Percentiles rank a stretch among this genome's conserved stretches.
These are phyloP conservation scores for Dinocampus coccinellae DNA, from an alignment of 2,888 invertebrate genomes.

Conservation along the genomic window DNA sequence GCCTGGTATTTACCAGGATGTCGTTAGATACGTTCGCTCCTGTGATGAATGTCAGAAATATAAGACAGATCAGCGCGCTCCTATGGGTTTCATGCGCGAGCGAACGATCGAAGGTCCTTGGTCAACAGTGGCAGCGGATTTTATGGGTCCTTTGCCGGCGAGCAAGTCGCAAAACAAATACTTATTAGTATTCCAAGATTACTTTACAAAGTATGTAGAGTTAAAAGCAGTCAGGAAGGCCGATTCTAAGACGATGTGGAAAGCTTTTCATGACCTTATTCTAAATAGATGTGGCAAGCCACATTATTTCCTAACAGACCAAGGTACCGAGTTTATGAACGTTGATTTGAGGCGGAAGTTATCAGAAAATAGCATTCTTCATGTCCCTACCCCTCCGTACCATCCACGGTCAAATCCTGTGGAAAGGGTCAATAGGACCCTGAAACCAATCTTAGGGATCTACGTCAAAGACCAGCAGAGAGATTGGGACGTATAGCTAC, in stretches of 20 bases:
- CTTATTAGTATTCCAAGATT: background rate
- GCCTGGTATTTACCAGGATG: no score
- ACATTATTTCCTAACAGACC: background rate
- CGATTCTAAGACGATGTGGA: background rate
- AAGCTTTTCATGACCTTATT: background rate
- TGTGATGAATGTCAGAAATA: background rate
- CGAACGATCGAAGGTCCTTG: background rate
- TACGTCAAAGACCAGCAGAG: background rate
- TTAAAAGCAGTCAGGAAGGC: background rate
- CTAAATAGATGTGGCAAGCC: background rate
- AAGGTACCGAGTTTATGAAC: background rate
- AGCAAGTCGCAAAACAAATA: background rate
- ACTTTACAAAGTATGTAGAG: background rate
- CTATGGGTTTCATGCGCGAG: background rate
- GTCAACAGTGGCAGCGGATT: background rate
- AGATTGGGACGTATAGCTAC: background rate
- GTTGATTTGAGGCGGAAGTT: background rate
- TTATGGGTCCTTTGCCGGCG: slow-evolving; percentile 1
- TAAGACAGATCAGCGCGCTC: background rate
- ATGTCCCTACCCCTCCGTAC: background rate
- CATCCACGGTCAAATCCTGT: background rate
- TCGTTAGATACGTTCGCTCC: no score
- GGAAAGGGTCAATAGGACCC: slow-evolving; percentile 4
- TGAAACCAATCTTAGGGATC: background rate
- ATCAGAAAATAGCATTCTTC: background rate